Base-by-base conservation (phyloP, 1,140 invertebrate species). In the Aphelenchoides avenae region DNA sequence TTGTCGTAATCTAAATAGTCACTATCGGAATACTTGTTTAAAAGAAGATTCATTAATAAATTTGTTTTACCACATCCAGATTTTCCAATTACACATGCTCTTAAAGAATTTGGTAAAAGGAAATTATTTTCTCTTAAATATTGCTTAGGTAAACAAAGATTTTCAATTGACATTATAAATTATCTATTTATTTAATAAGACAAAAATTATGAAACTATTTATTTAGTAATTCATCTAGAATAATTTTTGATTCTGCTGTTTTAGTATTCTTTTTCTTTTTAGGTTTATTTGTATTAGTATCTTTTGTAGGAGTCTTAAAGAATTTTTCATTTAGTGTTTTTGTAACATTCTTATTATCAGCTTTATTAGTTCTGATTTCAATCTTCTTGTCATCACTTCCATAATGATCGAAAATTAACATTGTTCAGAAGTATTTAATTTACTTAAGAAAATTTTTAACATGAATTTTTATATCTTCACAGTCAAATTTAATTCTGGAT, bases 1-100 rank as follows among this genome's bases (percentile, higher is more conserved):
- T 62, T 62, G 37, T 66, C 57, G 36, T 62, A 62, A 40, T 62
- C 60, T 13, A 62, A 39, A 57, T 62, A 62, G 37, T 62, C 60
- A 1, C 65, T 46, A 15, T 41, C 55, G 4, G 15, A 0, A 31
- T 31, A 61, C 39, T 37, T 30, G 29, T 48, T 31, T 24, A 62
- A 44, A 1, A 62, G 41, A 64, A 62, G 65, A 47, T 62, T 62
- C 50, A 62, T 66, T 3, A 55, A 6, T 9, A 55, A 55, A 34
- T 55, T 55, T 7, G 52, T 55, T 27, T 55, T 55, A 33, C 56
- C 52, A 58, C 56, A 55, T 4, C 52, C 52, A 5, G 52, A 55
- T 55, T 55, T 55, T 5, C 52, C 52, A 39, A 55, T 55, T 4
- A 55, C 59, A 57, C 52, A 55, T 5, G 54, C 52, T 55, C 52